Base-by-base conservation (phyloP, 2,797 vertebrate genomes). In the Molossus molossus region DNA sequence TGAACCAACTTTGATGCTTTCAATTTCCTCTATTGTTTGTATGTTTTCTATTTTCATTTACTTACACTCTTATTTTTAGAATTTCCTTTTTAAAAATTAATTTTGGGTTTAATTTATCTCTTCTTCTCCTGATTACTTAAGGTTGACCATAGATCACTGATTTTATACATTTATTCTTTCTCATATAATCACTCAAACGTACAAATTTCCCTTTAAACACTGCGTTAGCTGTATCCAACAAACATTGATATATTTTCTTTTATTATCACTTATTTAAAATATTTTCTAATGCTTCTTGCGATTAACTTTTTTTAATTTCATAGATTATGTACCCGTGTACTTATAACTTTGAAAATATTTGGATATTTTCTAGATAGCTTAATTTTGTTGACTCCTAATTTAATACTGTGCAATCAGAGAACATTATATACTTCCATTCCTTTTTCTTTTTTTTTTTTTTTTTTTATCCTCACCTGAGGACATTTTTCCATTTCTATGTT, bases 261-360 rank as follows among this genome's bases (percentile, higher is more conserved):
- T 85, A 67, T 85, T 67, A 58, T 58, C 15, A 79, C n/a, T 92
- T 79, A 50, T 79, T 76, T 10, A 69, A 69, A 86, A 50, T 62
- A 79, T 60, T 92, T 58, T 79, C 73, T 92, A 79, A 79, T 40
- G 5, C 33, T 64, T 69, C 53, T 50, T 37, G 6, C 70, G 67
- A 70, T 60, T 13, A 27, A 9, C 21, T 73, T 48, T 67, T 48
- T 67, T 50, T 3, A 23, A 45, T 18, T 62, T 79, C 23, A 18
- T 17, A 60, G 21, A 62, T 79, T 60, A 60, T 23, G 1, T 69
- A 23, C 40, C 53, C 65, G 18, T 79, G 0, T 17, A 60, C 53
- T 79, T 91, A 79, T 60, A 79, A 50, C n/a, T 70, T 86, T 92
- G 64, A 18, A 70, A 79, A 60, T 62, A 70, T 58, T 86, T 60